Evolutionary conservation across 2,797 vertebrate genomes (phyloP), one percentile per base, ranked within the genome.

Genomic region (Myiothlypis coronata): DNA sequence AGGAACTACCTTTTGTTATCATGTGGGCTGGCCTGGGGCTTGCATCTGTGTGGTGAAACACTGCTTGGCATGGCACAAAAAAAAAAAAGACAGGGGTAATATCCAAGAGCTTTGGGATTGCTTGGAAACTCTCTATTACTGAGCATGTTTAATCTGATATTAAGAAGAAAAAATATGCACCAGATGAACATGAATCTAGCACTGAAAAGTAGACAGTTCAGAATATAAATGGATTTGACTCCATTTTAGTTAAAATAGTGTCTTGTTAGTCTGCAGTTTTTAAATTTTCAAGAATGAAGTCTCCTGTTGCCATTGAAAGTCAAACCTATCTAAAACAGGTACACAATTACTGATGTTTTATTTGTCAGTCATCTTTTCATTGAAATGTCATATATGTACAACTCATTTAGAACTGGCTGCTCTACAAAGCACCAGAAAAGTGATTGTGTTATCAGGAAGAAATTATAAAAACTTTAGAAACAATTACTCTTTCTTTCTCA

Each of bases 31-130:
- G 97, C 97, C 97, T 97, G 95, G 75, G 95, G 90, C 96, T 96
- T 98, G 98, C 98, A 98, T 98, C 98, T 97, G 97, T 96, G 96
- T 97, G 94, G 89, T 91, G 87, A 94, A 96, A 97, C 83, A 96
- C 88, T 97, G 97, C 98, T 98, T 98, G 95, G 97, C 98, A 98
- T 98, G 97, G 97, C 97, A 93, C 87, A 76, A 87, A 89, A 89
- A 22, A 43, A 24, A 44, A 63, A 65, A 59, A 59, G 6, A 63
- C 4, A 56, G 81, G 59, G 71, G 67, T 92, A 87, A 39, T 72
- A 82, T 81, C 92, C 56, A 63, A 95, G 86, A 93, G 86, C 78
- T 95, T 96, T 97, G 97, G 95, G 93, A 97, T 93, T 95, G 93
- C 96, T 97, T 98, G 96, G 96, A 95, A 96, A 94, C 93, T 95